phyloP scores from a whole-genome alignment of 2,113 vertebrate species.

The Myotis brandtii region DNA sequence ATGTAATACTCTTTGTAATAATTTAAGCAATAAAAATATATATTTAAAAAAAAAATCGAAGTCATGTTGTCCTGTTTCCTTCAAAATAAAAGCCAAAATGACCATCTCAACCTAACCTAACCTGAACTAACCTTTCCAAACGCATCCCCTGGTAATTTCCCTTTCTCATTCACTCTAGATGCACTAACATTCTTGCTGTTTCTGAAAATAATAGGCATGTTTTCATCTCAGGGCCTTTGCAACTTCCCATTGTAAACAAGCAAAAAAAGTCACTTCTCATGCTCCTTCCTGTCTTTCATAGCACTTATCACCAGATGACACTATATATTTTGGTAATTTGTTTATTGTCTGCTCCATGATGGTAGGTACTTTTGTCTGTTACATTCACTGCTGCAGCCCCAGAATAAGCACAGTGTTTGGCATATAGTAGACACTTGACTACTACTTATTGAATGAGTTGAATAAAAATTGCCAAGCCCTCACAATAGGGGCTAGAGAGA shows the following conservation, averaged over 20 bases:
- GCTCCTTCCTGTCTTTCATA: not conserved
- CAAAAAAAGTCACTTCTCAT: not conserved
- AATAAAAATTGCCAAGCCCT: not conserved
- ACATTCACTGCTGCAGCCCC: not conserved
- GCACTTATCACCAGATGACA: not conserved
- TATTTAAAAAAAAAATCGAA: too few species aligned
- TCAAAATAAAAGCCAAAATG: slow-evolving; percentile 16
- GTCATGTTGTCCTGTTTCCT: not conserved
- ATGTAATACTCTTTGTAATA: too few species aligned
- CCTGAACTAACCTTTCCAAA: not conserved
- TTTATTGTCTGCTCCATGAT: not conserved
- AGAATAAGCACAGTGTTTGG: not conserved
- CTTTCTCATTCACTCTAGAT: not conserved
- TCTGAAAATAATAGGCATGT: not conserved
- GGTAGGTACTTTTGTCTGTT: not conserved
- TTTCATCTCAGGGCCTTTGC: not conserved
- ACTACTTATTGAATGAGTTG: not conserved
- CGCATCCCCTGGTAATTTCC: not conserved
- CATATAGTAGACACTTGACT: not conserved
- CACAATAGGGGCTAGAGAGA: not conserved
- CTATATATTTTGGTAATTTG: not conserved
- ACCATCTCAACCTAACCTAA: not conserved
- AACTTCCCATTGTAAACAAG: not conserved
- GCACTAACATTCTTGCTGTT: not conserved
- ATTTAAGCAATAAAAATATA: too few species aligned